Percentiles rank a stretch among this genome's conserved stretches.
phyloP scores from a whole-genome alignment of 2,888 invertebrate species.

The Mycogona germanica region DNA sequence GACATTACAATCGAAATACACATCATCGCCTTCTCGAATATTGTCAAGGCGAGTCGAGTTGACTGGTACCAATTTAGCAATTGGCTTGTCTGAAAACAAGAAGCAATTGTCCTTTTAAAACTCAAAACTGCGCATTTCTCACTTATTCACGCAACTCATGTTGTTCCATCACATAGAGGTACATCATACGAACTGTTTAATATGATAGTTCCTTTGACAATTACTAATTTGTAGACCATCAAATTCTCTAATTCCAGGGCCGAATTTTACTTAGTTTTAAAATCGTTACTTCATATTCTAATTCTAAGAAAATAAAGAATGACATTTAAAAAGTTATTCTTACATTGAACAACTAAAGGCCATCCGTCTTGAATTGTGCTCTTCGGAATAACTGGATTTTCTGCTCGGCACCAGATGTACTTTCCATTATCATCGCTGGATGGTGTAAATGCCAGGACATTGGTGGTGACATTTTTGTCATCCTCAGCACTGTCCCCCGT shows the following conservation, averaged over 20 bases:
- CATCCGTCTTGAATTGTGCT: slow-evolving; percentile 26
- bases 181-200: too few species aligned
- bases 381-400: slow-evolving; percentile 25
- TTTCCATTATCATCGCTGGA: slow-evolving; percentile 27
- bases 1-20: slow-evolving; percentile 41
- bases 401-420: slow-evolving; percentile 26
- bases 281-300: too few species aligned
- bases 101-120: too few species aligned
- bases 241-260: too few species aligned
- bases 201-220: too few species aligned
- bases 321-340: slow-evolving; percentile 19
- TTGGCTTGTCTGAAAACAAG: slow-evolving; percentile 15
- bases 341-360: slow-evolving; percentile 26
- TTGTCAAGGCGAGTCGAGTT: slow-evolving; percentile 15
- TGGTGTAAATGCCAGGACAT: slow-evolving; percentile 24
- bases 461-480: slow-evolving; percentile 26
- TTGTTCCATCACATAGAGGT: too few species aligned
- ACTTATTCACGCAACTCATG: too few species aligned
- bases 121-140: too few species aligned
- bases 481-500: slow-evolving; percentile 17
- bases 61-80: slow-evolving; percentile 1
- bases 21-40: slow-evolving; percentile 52
- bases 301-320: neutral
- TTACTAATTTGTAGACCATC: too few species aligned
- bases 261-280: too few species aligned